Conservation (phyloP, 2,888 invertebrate genomes). For the Synanthedon vespiformis region DNA sequence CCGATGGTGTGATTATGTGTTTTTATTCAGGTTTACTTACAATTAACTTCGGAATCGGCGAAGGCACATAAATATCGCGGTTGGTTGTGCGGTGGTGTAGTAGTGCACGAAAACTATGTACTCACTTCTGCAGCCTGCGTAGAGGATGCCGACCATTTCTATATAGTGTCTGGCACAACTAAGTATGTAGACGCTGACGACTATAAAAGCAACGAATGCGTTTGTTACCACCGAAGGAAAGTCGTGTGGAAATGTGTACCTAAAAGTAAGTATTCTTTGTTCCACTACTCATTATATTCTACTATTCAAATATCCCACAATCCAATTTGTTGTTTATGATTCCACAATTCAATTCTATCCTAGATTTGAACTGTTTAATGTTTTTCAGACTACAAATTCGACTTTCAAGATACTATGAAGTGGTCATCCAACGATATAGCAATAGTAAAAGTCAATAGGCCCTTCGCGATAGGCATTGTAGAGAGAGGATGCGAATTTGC, state of each 20-base stretch:
- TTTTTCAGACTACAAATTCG: slow-evolving; percentile 54
- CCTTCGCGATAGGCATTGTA: slow-evolving; percentile 45
- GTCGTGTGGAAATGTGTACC: slow-evolving; percentile 64
- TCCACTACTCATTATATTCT: not conserved
- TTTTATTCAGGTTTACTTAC: slow-evolving; percentile 45
- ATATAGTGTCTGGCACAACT: slow-evolving; percentile 54
- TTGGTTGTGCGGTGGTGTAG: slow-evolving; percentile 59
- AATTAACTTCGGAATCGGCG: slow-evolving; percentile 56
- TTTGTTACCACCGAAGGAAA: slow-evolving; percentile 46
- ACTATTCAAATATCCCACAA: not conserved
- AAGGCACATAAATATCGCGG: slow-evolving; percentile 59
- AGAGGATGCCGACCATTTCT: slow-evolving; percentile 59
- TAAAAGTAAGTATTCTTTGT: slow-evolving; percentile 39
- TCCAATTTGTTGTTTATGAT: too few relatives aligned
- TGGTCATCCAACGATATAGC: slow-evolving; percentile 65
- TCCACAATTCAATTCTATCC: too few relatives aligned
- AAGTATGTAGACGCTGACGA: slow-evolving; percentile 54
- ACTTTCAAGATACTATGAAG: slow-evolving; percentile 62
- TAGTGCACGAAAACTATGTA: slow-evolving; percentile 44
- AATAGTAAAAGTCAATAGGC: slow-evolving; percentile 52
- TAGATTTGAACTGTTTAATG: too few relatives aligned
- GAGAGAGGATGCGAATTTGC: slow-evolving; percentile 53
- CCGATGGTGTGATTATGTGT: too few relatives aligned
- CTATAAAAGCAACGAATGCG: slow-evolving; percentile 46
- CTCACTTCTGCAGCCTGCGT: slow-evolving; percentile 61